Evolutionary conservation across 2,797 vertebrate genomes (phyloP), one percentile per base, ranked within the genome.

Genomic region (Coccyzus lansbergi): DNA sequence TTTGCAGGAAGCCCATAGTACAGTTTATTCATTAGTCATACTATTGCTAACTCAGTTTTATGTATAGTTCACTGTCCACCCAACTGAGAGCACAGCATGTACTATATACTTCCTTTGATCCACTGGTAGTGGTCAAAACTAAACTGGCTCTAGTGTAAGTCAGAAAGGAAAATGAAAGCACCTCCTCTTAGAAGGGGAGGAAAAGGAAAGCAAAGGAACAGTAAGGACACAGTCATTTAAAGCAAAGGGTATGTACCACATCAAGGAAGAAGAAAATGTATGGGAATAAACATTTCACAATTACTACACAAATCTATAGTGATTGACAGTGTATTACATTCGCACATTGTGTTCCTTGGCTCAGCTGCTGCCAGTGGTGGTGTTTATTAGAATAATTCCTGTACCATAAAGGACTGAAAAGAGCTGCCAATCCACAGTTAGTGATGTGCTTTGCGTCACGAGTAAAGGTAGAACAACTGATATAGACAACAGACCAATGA

Each of bases 1-100:
- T 93, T 92, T 88, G 26, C 70, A 88, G 83, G 77, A 95, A 91
- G 64, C 36, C 42, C 86, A 15, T 75, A 74, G 58, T 69, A 55
- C 64, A 72, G 64, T 13, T 7, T 77, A 91, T 92, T 93, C 83
- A 91, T 96, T 93, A 91, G 80, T 96, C 84, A 86, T 82, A 78
- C 92, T 94, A 92, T 85, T 94, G 42, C 77, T 86, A 79, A 77
- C 46, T 42, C 67, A 86, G 40, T 82, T 89, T 92, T 92, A 90
- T 75, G 85, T 74, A 74, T 40, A 72, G 56, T 42, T 94, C 49
- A 33, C 68, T 60, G 53, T 74, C 75, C 69, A 56, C 71, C 34
- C 72, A 80, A 8, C 53, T 82, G 77, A 91, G 85, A 87, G 85
- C 46, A 94, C 88, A 74, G 24, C 48, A 84, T 84, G 94, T 92